Conservation (phyloP, 2,888 invertebrate genomes). For the Caenorhabditis sinica region DNA sequence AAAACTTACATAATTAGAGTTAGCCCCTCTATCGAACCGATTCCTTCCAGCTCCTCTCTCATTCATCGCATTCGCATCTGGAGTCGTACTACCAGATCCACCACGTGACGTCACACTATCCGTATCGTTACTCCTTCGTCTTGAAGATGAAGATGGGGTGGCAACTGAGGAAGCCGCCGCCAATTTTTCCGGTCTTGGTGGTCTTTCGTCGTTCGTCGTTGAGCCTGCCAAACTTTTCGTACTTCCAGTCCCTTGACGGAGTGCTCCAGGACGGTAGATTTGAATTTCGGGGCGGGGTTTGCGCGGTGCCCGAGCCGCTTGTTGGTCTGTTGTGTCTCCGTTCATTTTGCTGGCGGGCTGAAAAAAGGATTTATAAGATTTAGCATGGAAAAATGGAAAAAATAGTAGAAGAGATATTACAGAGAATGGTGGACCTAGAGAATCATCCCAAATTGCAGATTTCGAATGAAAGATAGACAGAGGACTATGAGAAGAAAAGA, state of each 20-base stretch:
- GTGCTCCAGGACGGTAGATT: slow-evolving; percentile 60
- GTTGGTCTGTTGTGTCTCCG: slow-evolving; percentile 36
- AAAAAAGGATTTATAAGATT: background rate
- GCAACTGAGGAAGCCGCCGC: background rate
- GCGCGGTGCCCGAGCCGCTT: slow-evolving; percentile 10
- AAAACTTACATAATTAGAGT: slow-evolving; percentile 55
- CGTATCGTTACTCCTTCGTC: slow-evolving; percentile 69
- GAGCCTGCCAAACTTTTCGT: slow-evolving; percentile 40
- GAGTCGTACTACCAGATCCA: slow-evolving; percentile 75
- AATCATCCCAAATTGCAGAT: no score
- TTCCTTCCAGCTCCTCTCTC: slow-evolving; percentile 39
- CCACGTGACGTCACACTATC: slow-evolving; percentile 71
- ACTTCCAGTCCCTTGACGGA: slow-evolving; percentile 52
- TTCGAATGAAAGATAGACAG: no score
- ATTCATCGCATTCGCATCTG: slow-evolving; percentile 71
- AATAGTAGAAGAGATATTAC: background rate
- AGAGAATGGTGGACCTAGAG: background rate
- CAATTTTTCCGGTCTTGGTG: slow-evolving; percentile 50
- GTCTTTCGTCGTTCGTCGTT: slow-evolving; percentile 43
- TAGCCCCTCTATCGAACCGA: slow-evolving; percentile 21
- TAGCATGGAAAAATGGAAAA: background rate
- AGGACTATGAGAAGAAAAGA: no score
- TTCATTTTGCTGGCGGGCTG: slow-evolving; percentile 36
- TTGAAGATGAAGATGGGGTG: background rate
- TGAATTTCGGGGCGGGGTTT: slow-evolving; percentile 64